Evolutionary conservation across 2,888 invertebrate species (phyloP), one percentile per base, ranked within the genome.

Genomic region (Tachina grossa): DNA sequence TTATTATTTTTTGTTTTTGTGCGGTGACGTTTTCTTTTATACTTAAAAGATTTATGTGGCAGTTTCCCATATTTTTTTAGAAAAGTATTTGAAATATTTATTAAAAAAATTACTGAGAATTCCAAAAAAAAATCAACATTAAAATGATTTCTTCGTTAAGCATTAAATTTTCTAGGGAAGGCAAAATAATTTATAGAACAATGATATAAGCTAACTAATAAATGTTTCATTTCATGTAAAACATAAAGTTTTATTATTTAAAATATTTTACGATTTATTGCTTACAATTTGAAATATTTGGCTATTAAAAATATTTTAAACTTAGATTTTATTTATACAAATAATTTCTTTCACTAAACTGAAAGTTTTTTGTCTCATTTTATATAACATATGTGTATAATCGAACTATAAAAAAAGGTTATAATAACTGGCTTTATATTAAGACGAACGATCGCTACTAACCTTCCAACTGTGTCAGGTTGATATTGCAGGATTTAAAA

Each of bases 201-300:
- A 66, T 55, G 55, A 57, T 47, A 72, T 72, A 55, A 80, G 72
- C 45, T 22, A 41, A 9, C 47, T 19, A 71, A 79, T 79, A 79
- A 79, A 79, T 72, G 47, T 71, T 79, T 65, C 43, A 55, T 63
- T 43, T 11, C 9, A 13, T 45, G 6, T 22, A 39, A 31, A 31
- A 49, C 14, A 22, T 4, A 63, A 45, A 16, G n/a, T 19, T 53
- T 5, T 11, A 19, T 57, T 4, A 31, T 11, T 13, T 4, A 3
- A 55, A 11, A 55, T 22, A 55, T 55, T 31, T 31, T 31, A 31
- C 0, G 6, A 31, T 31, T 31, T 31, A 31, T 31, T 31, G 31
- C 6, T 31, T 6, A 31, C 0, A 31, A 31, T 31, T 31, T 6
- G 6, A 31, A 6, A 31, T 31, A 31, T 31, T 31, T 31, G 5